Evolutionary conservation across 2,888 invertebrate genomes (phyloP).

Genomic region (Leptura quadrifasciata): DNA sequence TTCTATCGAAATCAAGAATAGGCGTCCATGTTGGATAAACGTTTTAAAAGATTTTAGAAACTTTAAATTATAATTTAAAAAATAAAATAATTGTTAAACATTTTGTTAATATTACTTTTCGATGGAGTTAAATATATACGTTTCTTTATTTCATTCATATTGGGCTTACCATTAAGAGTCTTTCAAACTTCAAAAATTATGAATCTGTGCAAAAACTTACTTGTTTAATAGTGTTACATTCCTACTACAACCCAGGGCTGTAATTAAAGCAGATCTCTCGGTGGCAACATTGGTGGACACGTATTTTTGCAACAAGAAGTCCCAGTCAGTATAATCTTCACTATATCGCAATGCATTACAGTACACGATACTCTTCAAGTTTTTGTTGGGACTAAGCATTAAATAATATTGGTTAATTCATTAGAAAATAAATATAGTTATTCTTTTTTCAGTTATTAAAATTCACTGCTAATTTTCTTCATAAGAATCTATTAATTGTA

Average conservation of each 20-base stretch:
- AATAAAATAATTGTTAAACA: no score
- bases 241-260: slow-evolving; percentile 82
- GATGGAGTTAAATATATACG: no score
- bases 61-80: no score
- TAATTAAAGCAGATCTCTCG: slow-evolving; percentile 82
- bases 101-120: no score
- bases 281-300: slow-evolving; percentile 77
- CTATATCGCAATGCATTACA: slow-evolving; percentile 84
- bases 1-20: no score
- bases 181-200: background rate
- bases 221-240: slow-evolving; percentile 75
- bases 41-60: no score
- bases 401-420: background rate
- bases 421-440: background rate
- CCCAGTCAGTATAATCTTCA: slow-evolving; percentile 76
- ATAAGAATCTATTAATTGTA: no score
- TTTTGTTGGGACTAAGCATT: slow-evolving; percentile 76
- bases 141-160: background rate
- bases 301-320: slow-evolving; percentile 79
- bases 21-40: no score
- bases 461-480: no score
- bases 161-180: background rate
- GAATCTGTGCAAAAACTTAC: slow-evolving; percentile 47
- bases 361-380: slow-evolving; percentile 84
- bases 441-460: no score